Evolutionary conservation across 2,888 invertebrate species (phyloP).

Genomic region (Heliconius cydno): DNA sequence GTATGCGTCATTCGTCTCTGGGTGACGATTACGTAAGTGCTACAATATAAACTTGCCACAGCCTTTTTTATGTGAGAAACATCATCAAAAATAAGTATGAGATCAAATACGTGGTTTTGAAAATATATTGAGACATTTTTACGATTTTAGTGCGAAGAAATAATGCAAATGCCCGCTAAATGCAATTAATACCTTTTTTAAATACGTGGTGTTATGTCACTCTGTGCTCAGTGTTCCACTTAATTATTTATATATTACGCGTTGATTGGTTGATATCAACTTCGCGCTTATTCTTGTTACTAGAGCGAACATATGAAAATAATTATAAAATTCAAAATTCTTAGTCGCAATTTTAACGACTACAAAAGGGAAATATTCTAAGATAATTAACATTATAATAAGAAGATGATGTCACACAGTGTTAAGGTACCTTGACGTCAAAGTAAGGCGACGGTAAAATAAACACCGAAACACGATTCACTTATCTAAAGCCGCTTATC

Average conservation of each 20-base stretch:
- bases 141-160: not conserved
- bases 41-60: conserved; percentile 46
- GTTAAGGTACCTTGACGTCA: conserved; percentile 17
- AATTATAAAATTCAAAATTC: too few species aligned
- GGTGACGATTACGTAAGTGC: conserved; percentile 62
- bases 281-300: not conserved
- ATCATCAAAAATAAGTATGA: not conserved
- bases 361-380: not conserved
- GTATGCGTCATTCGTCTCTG: conserved; percentile 53
- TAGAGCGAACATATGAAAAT: not conserved
- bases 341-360: not conserved
- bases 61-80: conserved; percentile 28
- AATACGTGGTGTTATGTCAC: too few species aligned
- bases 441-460: not conserved
- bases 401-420: conserved; percentile 15
- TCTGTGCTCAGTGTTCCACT: too few species aligned
- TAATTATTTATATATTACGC: too few species aligned
- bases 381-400: conserved; percentile 24
- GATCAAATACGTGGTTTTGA: not conserved
- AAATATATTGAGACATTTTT: too few species aligned
- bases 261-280: not conserved
- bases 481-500: conserved; percentile 26
- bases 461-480: conserved; percentile 12
- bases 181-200: too few species aligned
- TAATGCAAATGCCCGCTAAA: not conserved